A percentile compares a stretch with the other conserved stretches of the same genome.
Conservation (phyloP, 2,888 invertebrate species). For the Thera obeliscata region DNA sequence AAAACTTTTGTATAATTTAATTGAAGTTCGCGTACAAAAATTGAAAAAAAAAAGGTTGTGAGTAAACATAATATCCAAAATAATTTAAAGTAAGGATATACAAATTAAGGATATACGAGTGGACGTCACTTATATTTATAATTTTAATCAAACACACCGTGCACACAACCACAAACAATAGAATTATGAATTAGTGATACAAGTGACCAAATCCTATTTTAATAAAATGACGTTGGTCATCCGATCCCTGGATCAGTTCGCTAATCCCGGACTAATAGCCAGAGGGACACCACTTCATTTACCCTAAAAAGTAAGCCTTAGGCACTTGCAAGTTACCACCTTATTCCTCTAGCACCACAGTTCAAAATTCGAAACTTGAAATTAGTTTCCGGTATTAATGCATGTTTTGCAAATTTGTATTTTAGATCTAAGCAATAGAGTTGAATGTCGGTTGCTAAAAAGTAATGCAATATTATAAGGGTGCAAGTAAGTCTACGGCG, state of each 20-base stretch:
- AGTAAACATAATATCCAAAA: too few species aligned
- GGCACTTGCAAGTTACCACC: slow-evolving; percentile 37
- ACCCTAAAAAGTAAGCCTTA: slow-evolving; percentile 31
- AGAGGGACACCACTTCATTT: slow-evolving; percentile 53
- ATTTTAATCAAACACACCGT: background rate
- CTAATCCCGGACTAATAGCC: slow-evolving; percentile 82
- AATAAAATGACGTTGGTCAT: slow-evolving; percentile 78
- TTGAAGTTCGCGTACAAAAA: too few species aligned
- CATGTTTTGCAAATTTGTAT: background rate
- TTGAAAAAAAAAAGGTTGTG: too few species aligned
- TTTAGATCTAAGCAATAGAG: slow-evolving; percentile 34
- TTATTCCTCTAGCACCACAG: slow-evolving; percentile 26
- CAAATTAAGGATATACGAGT: background rate
- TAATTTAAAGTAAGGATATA: background rate
- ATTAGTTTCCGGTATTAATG: background rate
- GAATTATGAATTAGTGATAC: slow-evolving; percentile 72
- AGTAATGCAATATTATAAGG: slow-evolving; percentile 61
- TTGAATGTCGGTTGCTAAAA: slow-evolving; percentile 41
- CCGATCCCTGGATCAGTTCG: slow-evolving; percentile 73
- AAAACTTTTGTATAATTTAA: too few species aligned
- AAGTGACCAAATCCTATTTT: slow-evolving; percentile 78
- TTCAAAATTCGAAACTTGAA: slow-evolving; percentile 13
- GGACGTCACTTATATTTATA: background rate
- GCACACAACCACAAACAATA: slow-evolving; percentile 52
- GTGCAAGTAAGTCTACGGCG: slow-evolving; percentile 59